Evolutionary conservation across 2,797 vertebrate genomes (phyloP), one percentile per base, ranked within the genome.

Genomic region (Fundulus diaphanus): DNA sequence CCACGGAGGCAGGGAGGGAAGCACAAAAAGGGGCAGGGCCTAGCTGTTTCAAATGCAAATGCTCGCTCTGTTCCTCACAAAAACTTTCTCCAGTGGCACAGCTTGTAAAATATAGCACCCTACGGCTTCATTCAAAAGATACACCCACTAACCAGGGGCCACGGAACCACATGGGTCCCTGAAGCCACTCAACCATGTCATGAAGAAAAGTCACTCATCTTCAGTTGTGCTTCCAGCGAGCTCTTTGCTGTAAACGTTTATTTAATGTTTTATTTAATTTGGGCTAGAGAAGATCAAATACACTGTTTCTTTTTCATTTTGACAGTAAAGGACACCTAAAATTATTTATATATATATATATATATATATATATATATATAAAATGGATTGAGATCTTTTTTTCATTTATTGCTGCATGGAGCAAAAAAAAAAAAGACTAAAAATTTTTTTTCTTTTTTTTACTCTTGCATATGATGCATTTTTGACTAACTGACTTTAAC

Each of bases 11-110:
- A 91, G 89, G 76, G 87, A 74, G 87, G 81, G 90, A 90, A 79
- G 86, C 86, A 90, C 87, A 87, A 81, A 76, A 87, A 84, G 88
- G 86, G 91, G 88, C 84, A 80, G 87, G 87, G 82, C 82, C 63
- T 67, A 22, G 84, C 88, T 82, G 89, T 93, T 96, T 95, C 92
- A 95, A 92, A 95, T 95, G 94, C 93, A 94, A 95, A 96, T 96
- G 81, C 69, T 84, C 87, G 78, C 84, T 79, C 87, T 83, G 85
- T 80, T 91, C 81, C 78, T 61, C 83, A 91, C 90, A 92, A 91
- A 92, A 93, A 92, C 86, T 80, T 89, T 85, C 86, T 92, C 88
- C 88, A 84, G 90, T 76, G 91, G 86, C 90, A 89, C 91, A 88
- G 93, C 93, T 93, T 93, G 93, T 94, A 90, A 93, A 94, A 93